Percentiles rank a stretch among this genome's conserved stretches.
phyloP scores from a whole-genome alignment of 2,113 vertebrate genomes.

The Dipodomys ordii region DNA sequence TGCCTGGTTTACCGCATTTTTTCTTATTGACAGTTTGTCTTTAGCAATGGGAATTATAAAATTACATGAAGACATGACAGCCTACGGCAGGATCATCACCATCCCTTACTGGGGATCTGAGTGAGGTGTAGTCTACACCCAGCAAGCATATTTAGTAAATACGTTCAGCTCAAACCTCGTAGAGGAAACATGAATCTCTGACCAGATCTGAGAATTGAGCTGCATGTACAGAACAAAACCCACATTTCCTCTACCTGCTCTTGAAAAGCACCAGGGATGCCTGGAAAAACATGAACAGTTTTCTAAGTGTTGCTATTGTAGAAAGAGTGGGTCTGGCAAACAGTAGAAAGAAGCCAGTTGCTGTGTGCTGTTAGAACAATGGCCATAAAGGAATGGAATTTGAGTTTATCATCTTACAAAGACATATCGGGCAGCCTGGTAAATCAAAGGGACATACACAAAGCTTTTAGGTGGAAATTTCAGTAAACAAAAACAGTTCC shows the following conservation, averaged over 20 bases:
- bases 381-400: background rate
- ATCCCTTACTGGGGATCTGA: background rate
- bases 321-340: background rate
- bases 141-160: background rate
- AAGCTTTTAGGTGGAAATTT: background rate
- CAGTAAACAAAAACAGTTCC: background rate
- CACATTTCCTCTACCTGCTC: background rate
- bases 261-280: background rate
- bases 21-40: background rate
- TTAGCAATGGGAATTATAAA: background rate
- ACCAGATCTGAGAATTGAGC: background rate
- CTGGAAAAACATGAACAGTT: background rate
- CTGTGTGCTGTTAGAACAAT: rapidly evolving
- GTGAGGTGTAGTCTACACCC: too few species aligned
- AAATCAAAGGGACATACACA: background rate
- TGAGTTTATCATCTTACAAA: too few species aligned
- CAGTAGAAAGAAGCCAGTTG: background rate
- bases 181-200: background rate
- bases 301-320: background rate
- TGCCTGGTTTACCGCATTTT: too few species aligned
- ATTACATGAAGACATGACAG: background rate
- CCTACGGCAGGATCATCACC: background rate
- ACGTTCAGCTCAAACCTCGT: background rate
- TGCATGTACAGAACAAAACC: background rate
- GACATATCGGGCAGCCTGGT: background rate